These are phyloP conservation scores for Xenopus laevis DNA, from an alignment of 2,113 vertebrate genomes.

Conservation along the genomic window DNA sequence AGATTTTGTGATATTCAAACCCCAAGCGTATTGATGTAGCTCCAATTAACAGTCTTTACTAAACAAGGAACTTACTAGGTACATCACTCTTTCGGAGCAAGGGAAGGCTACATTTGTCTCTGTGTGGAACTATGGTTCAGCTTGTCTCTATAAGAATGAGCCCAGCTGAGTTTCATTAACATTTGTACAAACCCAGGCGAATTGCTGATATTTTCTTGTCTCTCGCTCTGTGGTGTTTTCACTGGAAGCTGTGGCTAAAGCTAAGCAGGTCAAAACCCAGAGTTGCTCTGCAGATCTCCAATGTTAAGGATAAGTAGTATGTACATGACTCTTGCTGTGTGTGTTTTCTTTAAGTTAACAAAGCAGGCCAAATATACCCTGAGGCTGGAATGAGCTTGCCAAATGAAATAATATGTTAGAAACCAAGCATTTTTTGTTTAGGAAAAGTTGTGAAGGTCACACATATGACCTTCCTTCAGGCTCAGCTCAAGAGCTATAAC, in stretches of 20 bases:
- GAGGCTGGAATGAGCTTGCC: conserved; percentile 7
- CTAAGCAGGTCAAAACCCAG: conserved; percentile 1
- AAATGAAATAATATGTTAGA: conserved; percentile 27
- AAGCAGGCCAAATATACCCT: conserved; percentile 19
- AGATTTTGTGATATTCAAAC: neutral
- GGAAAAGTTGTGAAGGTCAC: conserved; percentile 14
- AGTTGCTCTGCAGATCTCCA: conserved; percentile 23
- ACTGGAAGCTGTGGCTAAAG: conserved; percentile 26
- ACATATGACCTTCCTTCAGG: neutral
- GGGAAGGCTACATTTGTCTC: neutral
- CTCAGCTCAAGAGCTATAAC: neutral
- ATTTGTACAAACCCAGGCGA: conserved; percentile 27
- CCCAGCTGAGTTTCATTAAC: conserved; percentile 44
- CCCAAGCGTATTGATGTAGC: conserved; percentile 6
- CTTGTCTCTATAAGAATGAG: conserved; percentile 9
- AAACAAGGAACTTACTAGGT: neutral
- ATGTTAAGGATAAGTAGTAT: conserved; percentile 33
- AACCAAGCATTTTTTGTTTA: conserved; percentile 6
- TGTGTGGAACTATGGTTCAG: conserved; percentile 8
- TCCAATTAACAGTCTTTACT: conserved; percentile 17
- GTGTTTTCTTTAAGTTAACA: conserved; percentile 21
- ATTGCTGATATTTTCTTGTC: conserved; percentile 23
- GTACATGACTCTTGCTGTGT: conserved; percentile 22
- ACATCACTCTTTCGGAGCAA: neutral
- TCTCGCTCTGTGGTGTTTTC: conserved; percentile 8